These are phyloP conservation scores for Schlechtendalia chinensis DNA, from an alignment of 1,140 invertebrate genomes.

Conservation along the genomic window DNA sequence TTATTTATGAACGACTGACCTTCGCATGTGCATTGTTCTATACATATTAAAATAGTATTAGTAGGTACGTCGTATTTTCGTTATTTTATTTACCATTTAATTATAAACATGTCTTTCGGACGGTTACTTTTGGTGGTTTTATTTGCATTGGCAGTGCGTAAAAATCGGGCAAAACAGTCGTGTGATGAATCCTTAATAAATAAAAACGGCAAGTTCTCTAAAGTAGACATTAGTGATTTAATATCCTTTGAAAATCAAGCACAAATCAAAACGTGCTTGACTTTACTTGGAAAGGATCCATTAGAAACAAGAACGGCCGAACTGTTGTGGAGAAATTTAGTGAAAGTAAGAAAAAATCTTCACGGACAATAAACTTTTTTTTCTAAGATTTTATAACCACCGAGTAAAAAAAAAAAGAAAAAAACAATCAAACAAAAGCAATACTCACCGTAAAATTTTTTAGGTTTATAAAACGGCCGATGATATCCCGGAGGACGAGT, in stretches of 20 bases:
- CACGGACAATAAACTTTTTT: background rate
- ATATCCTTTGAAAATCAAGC: background rate
- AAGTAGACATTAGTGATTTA: background rate
- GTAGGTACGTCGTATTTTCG: background rate
- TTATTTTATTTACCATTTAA: background rate
- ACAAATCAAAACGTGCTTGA: constrained; percentile 35
- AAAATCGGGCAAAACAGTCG: background rate
- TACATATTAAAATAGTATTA: background rate
- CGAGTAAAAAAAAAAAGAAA: too few relatives aligned
- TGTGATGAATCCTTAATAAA: background rate
- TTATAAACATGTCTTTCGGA: background rate
- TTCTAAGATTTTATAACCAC: background rate
- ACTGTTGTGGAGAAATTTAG: constrained; percentile 23
- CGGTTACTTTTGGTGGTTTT: background rate
- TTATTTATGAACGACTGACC: background rate
- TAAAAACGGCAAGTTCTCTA: constrained; percentile 2
- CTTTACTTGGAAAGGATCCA: constrained; percentile 3
- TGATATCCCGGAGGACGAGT: constrained; percentile 57
- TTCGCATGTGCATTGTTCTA: background rate
- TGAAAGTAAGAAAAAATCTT: background rate
- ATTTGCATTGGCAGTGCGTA: background rate
- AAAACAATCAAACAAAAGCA: too few relatives aligned
- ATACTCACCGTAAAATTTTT: background rate
- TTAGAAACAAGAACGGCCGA: constrained; percentile 3
- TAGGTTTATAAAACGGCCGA: constrained; percentile 49